phyloP scores from a whole-genome alignment of 2,797 vertebrate species.

The Sebastes melanostomus region DNA sequence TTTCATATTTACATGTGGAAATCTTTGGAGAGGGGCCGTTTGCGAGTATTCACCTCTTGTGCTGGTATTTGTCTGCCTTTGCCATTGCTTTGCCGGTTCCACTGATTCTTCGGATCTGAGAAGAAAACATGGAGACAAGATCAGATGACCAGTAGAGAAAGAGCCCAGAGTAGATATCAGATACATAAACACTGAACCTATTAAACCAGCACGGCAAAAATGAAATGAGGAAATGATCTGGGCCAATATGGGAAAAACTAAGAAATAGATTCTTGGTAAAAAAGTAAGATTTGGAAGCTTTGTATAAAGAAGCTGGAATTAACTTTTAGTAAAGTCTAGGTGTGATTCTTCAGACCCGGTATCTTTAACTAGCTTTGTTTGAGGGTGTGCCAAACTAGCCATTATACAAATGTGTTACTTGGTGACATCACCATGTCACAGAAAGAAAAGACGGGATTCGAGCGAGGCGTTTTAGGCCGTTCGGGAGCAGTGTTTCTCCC shows the following conservation, averaged over 20 bases:
- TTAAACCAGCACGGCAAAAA: background rate
- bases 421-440: too few relatives aligned
- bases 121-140: background rate
- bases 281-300: too few relatives aligned
- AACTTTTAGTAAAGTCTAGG: background rate
- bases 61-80: conserved; percentile 93
- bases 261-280: too few relatives aligned
- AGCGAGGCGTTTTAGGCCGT: too few relatives aligned
- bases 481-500: too few relatives aligned
- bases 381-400: too few relatives aligned
- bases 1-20: background rate
- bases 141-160: background rate
- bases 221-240: background rate
- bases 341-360: too few relatives aligned
- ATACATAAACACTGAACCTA: background rate
- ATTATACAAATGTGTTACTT: too few relatives aligned
- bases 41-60: conserved; percentile 88
- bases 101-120: conserved; percentile 93
- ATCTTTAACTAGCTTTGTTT: too few relatives aligned
- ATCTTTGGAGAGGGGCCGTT: background rate
- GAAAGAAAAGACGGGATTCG: too few relatives aligned
- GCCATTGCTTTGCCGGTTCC: conserved; percentile 95
- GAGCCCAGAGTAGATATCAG: background rate
- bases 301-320: background rate
- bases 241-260: background rate